Base-by-base conservation (phyloP, 2,888 invertebrate species). In the Heteromyza rotundicornis region DNA sequence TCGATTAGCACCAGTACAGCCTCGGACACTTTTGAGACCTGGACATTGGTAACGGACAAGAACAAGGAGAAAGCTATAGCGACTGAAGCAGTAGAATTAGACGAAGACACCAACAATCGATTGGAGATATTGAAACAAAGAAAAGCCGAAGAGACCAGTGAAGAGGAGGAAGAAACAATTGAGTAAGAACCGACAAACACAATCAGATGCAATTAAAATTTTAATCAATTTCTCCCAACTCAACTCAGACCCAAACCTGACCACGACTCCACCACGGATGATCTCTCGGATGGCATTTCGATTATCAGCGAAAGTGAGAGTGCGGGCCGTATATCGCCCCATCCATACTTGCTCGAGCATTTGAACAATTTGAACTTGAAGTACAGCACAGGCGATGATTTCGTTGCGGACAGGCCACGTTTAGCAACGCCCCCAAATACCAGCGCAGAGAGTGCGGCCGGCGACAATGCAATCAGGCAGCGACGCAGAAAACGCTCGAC, bases 281-380 rank as follows among this genome's bases (percentile, higher is more conserved):
- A 82, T 57, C 65, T 80, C n/a, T 82, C 82, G 8, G 82, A 82
- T 71, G 82, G 81, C 44, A 81, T 82, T 47, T 82, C 82, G 10
- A 77, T 82, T 23, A 82, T 82, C n/a, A 82, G 82, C 65, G 81
- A 82, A 59, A 79, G 76, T 64, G 82, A 82, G 55, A 81, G 80
- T 67, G 73, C 74, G n/a, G 82, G 77, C 5, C 73, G 80, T 20
- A 55, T 77, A 12, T 76, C 81, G 1, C 81, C 82, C 14, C 73
- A 79, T 66, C 74, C 77, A 20, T 72, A 70, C 62, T 16, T 80
- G 5, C 73, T 71, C 35, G 75, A 75, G 20, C 73, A 74, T 56
- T 69, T 79, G 1, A 68, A 67, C 14, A 73, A 78, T 16, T 61
- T 78, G 24, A 72, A 70, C 60, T 69, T 70, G n/a, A 51, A 59